Percentiles rank a stretch among this genome's conserved stretches.
Evolutionary conservation across 2,888 invertebrate genomes (phyloP).

Genomic region (Luperina nickerlii): DNA sequence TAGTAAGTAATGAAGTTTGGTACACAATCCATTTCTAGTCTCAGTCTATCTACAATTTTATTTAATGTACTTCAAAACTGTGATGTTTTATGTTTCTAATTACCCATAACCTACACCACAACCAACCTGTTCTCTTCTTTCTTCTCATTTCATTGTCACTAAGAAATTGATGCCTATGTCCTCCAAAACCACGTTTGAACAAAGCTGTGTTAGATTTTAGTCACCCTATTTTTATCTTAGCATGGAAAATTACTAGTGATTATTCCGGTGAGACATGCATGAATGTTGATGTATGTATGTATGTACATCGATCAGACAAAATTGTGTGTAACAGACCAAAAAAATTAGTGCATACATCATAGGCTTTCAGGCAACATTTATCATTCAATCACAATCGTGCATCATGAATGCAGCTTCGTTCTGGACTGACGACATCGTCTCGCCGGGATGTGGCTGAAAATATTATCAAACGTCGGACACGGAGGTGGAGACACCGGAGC

Average conservation of each 20-base stretch:
- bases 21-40: constrained; percentile 57
- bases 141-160: constrained; percentile 16
- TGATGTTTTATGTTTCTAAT: constrained; percentile 19
- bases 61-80: constrained; percentile 21
- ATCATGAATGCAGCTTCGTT: constrained; percentile 67
- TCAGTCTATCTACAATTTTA: constrained; percentile 43
- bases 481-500: constrained; percentile 71
- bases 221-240: constrained; percentile 22
- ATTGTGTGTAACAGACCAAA: constrained; percentile 67
- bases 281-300: constrained; percentile 73
- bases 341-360: constrained; percentile 82
- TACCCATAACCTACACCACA: constrained; percentile 35
- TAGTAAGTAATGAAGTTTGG: constrained; percentile 48
- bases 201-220: background rate
- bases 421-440: constrained; percentile 58
- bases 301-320: constrained; percentile 75
- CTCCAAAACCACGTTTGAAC: constrained; percentile 26
- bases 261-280: constrained; percentile 82
- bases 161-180: constrained; percentile 12
- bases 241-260: constrained; percentile 63
- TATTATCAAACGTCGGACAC: constrained; percentile 64
- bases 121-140: constrained; percentile 50
- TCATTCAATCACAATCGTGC: constrained; percentile 84
- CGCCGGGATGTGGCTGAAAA: constrained; percentile 53
- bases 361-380: constrained; percentile 86